A percentile compares a stretch with the other conserved stretches of the same genome.
Evolutionary conservation across 2,797 vertebrate genomes (phyloP).

Genomic region (Danio albolineatus): DNA sequence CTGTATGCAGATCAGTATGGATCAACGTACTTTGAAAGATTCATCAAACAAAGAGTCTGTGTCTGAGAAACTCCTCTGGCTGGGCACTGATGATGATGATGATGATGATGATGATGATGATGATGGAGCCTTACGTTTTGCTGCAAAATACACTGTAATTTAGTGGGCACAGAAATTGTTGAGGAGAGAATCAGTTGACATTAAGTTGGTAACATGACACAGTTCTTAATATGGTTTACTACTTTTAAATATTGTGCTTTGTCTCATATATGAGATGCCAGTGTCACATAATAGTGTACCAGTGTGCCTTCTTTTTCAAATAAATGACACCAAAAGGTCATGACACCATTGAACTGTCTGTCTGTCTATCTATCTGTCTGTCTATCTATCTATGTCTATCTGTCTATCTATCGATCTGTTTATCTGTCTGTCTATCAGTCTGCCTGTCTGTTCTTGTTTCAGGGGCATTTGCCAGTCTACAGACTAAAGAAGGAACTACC

Average conservation of each 20-base stretch:
- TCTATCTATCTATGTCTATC: too few species aligned
- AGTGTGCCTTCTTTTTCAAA: neutral
- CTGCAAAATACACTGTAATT: neutral
- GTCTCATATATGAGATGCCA: neutral
- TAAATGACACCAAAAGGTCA: neutral
- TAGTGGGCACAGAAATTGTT: neutral
- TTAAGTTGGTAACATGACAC: neutral
- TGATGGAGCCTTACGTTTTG: constrained; percentile 8
- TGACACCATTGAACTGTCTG: neutral
- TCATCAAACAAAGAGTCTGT: neutral
- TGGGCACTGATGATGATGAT: neutral
- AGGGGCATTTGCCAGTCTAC: neutral
- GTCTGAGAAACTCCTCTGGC: neutral
- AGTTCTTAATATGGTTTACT: constrained; percentile 9
- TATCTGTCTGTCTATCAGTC: too few species aligned
- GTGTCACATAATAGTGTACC: neutral
- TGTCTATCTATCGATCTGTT: too few species aligned
- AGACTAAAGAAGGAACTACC: neutral
- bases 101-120: constrained; percentile 3
- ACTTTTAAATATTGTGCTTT: constrained; percentile 1
- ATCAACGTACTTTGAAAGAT: neutral
- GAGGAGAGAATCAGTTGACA: constrained; percentile 28
- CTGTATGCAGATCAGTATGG: neutral
- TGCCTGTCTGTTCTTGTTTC: too few species aligned
- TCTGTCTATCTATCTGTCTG: too few species aligned